phyloP scores from a whole-genome alignment of 2,797 vertebrate species.

The Clarias pachynema region DNA sequence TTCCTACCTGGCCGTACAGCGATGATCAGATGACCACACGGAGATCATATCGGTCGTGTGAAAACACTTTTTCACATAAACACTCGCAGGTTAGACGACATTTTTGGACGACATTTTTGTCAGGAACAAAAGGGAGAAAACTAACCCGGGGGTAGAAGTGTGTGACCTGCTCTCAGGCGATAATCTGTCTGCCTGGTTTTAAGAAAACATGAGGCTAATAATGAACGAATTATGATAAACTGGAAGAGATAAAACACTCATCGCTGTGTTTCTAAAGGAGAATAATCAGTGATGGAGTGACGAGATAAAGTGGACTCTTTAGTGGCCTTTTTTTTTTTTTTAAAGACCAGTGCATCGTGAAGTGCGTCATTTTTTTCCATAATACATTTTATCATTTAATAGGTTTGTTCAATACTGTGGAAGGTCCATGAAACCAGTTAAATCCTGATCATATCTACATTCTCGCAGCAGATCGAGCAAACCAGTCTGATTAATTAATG shows the following conservation, averaged over 20 bases:
- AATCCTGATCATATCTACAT: no score
- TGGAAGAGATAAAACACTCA: neutral
- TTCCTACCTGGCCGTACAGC: neutral
- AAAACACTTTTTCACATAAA: neutral
- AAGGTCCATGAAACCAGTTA: neutral
- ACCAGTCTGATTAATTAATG: neutral
- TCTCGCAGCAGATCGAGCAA: no score
- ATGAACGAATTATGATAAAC: neutral
- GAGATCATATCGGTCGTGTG: neutral
- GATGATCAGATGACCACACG: neutral
- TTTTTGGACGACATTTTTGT: neutral
- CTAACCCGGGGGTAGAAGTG: neutral
- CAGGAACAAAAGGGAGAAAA: neutral
- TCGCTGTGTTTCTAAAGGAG: neutral
- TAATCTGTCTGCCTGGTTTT: neutral
- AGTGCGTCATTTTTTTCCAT: neutral
- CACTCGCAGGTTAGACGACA: slow-evolving; percentile 6
- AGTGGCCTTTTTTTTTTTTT: no score
- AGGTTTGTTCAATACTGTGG: neutral
- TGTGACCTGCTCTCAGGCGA: neutral
- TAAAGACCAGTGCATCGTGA: neutral
- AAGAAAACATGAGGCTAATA: neutral
- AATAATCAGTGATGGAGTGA: neutral
- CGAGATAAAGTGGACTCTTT: no score
- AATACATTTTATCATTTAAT: neutral